Conservation (phyloP, 2,888 invertebrate genomes). For the Brachynemurus nebulosus region DNA sequence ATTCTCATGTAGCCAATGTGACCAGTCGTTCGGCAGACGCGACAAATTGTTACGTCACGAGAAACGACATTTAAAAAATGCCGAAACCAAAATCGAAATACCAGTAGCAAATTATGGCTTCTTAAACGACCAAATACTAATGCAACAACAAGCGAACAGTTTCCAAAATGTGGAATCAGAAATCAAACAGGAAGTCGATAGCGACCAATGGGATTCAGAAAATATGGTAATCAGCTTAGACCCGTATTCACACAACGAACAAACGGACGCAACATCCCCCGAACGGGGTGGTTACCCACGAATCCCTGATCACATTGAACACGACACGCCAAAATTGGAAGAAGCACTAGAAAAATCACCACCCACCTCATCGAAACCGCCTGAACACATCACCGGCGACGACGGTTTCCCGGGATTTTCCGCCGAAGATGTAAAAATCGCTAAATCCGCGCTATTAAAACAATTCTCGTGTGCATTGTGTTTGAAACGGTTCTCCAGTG, state of each 20-base stretch:
- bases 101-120: conserved; percentile 19
- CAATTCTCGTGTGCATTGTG: conserved; percentile 24
- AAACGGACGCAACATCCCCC: conserved; percentile 6
- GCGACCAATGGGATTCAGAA: conserved; percentile 23
- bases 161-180: conserved; percentile 7
- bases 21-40: conserved; percentile 49
- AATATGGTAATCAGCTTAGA: conserved; percentile 46
- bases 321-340: no score
- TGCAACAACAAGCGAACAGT: conserved; percentile 6
- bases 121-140: conserved; percentile 5
- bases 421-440: conserved; percentile 12
- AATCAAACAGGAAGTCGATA: conserved; percentile 18
- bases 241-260: conserved; percentile 36
- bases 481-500: conserved; percentile 24
- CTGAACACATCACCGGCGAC: conserved; percentile 15
- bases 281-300: conserved; percentile 21
- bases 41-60: conserved; percentile 56
- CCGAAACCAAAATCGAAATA: conserved; percentile 25
- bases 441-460: conserved; percentile 12
- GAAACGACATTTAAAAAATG: conserved; percentile 40
- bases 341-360: neutral
- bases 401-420: conserved; percentile 5
- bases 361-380: neutral
- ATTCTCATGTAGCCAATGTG: conserved; percentile 49
- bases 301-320: no score